phyloP scores from a whole-genome alignment of 1,140 invertebrate species.

The Lordiphosa mommai region DNA sequence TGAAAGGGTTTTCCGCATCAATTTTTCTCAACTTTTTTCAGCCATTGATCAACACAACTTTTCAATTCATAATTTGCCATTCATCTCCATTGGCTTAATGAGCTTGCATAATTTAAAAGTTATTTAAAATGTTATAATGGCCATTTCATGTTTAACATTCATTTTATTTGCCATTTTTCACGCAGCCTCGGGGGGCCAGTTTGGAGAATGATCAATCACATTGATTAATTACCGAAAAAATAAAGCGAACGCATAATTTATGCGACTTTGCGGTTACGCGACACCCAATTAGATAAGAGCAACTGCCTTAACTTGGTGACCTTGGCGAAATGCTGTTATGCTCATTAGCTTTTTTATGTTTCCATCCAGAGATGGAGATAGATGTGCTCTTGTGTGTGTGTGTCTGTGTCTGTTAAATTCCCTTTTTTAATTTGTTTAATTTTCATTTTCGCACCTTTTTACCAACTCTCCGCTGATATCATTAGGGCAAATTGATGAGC shows the following conservation, averaged over 20 bases:
- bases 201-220: constrained; percentile 69
- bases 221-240: constrained; percentile 68
- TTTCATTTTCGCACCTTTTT: constrained; percentile 73
- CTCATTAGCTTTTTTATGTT: constrained; percentile 34
- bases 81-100: constrained; percentile 63
- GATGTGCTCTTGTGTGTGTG: background rate
- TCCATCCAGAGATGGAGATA: background rate
- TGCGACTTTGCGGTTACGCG: constrained; percentile 41
- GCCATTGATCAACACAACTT: constrained; percentile 45
- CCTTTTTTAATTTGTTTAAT: constrained; percentile 74
- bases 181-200: constrained; percentile 11
- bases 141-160: constrained; percentile 26
- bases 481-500: constrained; percentile 72
- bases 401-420: constrained; percentile 23
- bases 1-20: constrained; percentile 5
- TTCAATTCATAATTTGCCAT: constrained; percentile 46
- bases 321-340: constrained; percentile 9
- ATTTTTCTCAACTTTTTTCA: background rate
- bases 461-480: constrained; percentile 51
- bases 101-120: constrained; percentile 54
- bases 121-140: constrained; percentile 62
- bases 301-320: background rate
- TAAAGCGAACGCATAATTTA: constrained; percentile 49
- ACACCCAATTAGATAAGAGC: background rate
- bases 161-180: constrained; percentile 45